These are phyloP conservation scores for Melinaea marsaeus DNA, from an alignment of 2,888 invertebrate genomes.

Conservation along the genomic window DNA sequence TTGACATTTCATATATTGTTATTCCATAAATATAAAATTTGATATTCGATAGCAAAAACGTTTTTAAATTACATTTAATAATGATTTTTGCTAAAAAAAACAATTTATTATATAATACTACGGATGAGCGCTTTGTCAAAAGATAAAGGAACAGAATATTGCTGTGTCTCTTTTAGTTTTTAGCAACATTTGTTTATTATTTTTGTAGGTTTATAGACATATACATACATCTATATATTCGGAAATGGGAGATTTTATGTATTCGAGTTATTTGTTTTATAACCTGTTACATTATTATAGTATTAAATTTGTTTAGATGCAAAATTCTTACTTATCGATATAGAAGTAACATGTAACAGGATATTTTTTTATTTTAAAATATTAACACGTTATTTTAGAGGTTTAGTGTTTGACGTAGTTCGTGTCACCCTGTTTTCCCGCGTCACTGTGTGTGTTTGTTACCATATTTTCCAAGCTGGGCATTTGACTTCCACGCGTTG, in stretches of 20 bases:
- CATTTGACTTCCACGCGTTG: constrained; percentile 62
- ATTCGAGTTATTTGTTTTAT: constrained; percentile 32
- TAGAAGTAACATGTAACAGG: constrained; percentile 24
- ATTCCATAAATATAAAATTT: neutral
- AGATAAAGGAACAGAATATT: constrained; percentile 21
- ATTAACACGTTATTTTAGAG: constrained; percentile 39
- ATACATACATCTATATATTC: constrained; percentile 39
- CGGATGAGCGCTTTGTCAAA: neutral
- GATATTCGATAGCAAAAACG: neutral
- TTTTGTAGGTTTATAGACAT: constrained; percentile 49
- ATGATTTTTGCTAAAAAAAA: neutral
- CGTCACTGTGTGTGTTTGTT: constrained; percentile 46
- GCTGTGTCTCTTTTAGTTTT: constrained; percentile 34
- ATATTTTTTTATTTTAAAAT: constrained; percentile 45
- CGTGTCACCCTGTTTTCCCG: constrained; percentile 40
- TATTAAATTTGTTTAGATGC: constrained; percentile 11
- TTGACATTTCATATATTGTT: neutral
- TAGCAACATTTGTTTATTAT: constrained; percentile 41
- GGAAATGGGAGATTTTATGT: constrained; percentile 44
- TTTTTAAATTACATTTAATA: neutral
- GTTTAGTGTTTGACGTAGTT: constrained; percentile 39
- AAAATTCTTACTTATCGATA: constrained; percentile 16
- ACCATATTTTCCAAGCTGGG: constrained; percentile 63
- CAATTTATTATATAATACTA: no score
- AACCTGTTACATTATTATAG: constrained; percentile 16